Conservation (phyloP, 1,140 invertebrate genomes). For the Lycorma delicatula region DNA sequence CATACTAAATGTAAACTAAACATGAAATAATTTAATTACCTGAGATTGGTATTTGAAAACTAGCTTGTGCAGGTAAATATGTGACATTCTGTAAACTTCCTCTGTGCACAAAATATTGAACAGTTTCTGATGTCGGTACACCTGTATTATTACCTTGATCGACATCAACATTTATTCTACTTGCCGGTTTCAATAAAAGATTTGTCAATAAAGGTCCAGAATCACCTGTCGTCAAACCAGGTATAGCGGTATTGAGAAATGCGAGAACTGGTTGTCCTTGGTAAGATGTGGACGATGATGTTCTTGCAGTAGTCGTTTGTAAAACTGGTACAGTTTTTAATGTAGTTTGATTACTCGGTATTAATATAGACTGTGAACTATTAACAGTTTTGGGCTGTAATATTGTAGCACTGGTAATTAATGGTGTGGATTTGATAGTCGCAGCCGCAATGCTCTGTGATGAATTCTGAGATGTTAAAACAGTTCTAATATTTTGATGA, state of each 20-base stretch:
- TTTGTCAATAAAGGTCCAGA: slow-evolving; percentile 16
- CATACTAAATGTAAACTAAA: slow-evolving; percentile 1
- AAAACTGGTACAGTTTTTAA: slow-evolving; percentile 14
- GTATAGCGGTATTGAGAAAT: slow-evolving; percentile 21
- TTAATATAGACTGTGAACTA: slow-evolving; percentile 5
- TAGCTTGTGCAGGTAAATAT: slow-evolving; percentile 30
- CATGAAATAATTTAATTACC: slow-evolving; percentile 29
- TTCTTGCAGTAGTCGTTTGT: slow-evolving; percentile 1
- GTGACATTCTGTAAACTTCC: slow-evolving; percentile 33
- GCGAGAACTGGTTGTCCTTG: slow-evolving; percentile 22
- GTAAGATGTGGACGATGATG: not conserved
- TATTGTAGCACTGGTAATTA: slow-evolving; percentile 10
- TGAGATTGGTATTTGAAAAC: slow-evolving; percentile 40
- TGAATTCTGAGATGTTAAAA: too few relatives aligned
- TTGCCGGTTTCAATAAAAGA: slow-evolving; percentile 21
- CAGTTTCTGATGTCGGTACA: slow-evolving; percentile 24
- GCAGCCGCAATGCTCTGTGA: not conserved
- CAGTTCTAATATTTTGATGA: too few relatives aligned
- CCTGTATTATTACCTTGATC: slow-evolving; percentile 26
- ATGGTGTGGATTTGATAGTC: not conserved
- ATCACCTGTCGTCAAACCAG: slow-evolving; percentile 1
- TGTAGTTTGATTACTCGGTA: slow-evolving; percentile 8
- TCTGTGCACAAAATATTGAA: slow-evolving; percentile 31
- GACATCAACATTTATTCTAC: slow-evolving; percentile 33
- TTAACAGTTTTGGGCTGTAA: slow-evolving; percentile 13